Conservation (phyloP, 53 echinoderm and acorn worm species). For the Echinometra lucunter region DNA sequence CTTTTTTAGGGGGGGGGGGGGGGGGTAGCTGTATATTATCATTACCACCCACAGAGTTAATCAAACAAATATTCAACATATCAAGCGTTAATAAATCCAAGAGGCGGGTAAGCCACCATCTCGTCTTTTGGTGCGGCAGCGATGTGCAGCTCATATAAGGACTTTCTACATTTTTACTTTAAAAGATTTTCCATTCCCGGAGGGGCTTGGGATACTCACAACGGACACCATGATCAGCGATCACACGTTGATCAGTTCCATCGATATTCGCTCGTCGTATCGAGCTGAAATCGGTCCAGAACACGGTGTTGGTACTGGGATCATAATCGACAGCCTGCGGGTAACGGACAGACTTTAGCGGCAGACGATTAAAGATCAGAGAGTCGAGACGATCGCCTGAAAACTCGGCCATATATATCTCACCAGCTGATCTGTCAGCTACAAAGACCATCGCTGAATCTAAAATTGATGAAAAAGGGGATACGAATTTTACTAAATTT, state of each 20-base stretch:
- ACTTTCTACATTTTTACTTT: too few relatives aligned
- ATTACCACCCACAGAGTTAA: too few relatives aligned
- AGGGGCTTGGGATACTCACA: background rate
- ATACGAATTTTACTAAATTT: too few relatives aligned
- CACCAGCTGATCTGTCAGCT: background rate
- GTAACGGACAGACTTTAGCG: background rate
- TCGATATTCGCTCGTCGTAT: constrained; percentile 19
- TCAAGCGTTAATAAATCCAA: too few relatives aligned
- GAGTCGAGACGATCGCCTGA: background rate
- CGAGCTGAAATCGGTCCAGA: background rate
- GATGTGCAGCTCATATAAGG: too few relatives aligned
- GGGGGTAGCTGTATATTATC: too few relatives aligned
- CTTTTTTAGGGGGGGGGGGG: too few relatives aligned
- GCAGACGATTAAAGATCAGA: background rate
- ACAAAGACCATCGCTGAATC: background rate
- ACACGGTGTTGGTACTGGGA: background rate
- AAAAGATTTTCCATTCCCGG: too few relatives aligned
- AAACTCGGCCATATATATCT: constrained; percentile 13
- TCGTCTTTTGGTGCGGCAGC: too few relatives aligned
- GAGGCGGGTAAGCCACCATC: too few relatives aligned
- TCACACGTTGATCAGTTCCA: background rate
- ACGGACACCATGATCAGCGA: background rate
- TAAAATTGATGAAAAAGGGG: too few relatives aligned
- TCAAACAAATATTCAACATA: too few relatives aligned
- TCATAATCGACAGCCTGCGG: constrained; percentile 26